These are phyloP conservation scores for Antheraea yamamai DNA, from an alignment of 2,888 invertebrate species.

Conservation along the genomic window DNA sequence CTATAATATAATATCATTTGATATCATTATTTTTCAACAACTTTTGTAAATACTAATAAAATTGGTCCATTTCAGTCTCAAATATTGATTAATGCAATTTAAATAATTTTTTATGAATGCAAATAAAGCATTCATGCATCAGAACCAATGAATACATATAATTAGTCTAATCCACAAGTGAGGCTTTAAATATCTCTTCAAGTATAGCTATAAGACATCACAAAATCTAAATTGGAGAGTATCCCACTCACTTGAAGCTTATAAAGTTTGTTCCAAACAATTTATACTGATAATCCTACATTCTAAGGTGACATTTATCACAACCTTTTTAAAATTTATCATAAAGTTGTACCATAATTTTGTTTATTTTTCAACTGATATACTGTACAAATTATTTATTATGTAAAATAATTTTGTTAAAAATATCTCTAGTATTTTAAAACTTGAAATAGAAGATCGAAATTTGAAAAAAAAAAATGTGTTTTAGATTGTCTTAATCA, in stretches of 20 bases:
- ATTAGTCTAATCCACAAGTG: neutral
- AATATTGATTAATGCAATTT: neutral
- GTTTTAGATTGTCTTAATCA: neutral
- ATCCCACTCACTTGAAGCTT: neutral
- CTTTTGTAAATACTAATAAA: conserved; percentile 3
- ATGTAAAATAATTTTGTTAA: neutral
- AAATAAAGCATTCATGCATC: neutral
- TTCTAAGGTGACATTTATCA: neutral
- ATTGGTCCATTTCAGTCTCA: conserved; percentile 24
- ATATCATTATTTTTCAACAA: neutral
- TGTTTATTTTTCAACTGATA: neutral
- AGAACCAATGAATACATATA: neutral
- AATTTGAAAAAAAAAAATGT: neutral
- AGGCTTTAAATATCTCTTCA: neutral
- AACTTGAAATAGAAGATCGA: neutral
- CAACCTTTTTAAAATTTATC: conserved; percentile 7
- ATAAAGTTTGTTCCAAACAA: neutral
- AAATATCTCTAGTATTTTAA: neutral
- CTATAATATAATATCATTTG: neutral
- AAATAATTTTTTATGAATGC: neutral
- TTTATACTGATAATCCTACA: neutral
- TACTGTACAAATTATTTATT: neutral
- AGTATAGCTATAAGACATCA: neutral
- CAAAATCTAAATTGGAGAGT: neutral
- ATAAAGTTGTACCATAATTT: neutral